Evolutionary conservation across 2,888 invertebrate genomes (phyloP).

Genomic region (Mayetiola destructor): DNA sequence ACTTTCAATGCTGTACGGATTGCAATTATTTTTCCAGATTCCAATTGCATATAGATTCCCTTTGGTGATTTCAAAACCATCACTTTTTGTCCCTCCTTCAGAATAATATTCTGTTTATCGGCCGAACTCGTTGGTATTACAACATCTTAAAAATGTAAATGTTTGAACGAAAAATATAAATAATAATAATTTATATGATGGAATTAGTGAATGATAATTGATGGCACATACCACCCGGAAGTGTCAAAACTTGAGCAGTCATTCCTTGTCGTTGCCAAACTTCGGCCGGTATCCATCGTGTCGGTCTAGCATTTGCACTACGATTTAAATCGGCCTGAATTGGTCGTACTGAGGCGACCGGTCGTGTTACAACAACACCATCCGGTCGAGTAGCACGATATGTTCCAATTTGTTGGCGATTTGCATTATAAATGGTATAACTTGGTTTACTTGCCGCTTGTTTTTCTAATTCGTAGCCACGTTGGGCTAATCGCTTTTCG

Average conservation of each 20-base stretch:
- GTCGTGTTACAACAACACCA: constrained; percentile 46
- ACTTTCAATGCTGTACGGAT: constrained; percentile 40
- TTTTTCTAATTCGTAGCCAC: constrained; percentile 86
- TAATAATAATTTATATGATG: background rate
- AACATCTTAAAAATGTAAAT: constrained; percentile 48
- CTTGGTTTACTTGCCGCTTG: constrained; percentile 59
- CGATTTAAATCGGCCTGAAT: constrained; percentile 54
- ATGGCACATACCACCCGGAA: constrained; percentile 53
- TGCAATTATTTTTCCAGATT: constrained; percentile 88
- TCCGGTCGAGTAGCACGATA: constrained; percentile 46
- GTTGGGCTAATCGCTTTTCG: constrained; percentile 83
- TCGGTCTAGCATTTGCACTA: constrained; percentile 38
- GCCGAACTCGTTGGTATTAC: constrained; percentile 85
- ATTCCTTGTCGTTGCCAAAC: constrained; percentile 88
- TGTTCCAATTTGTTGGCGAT: constrained; percentile 33
- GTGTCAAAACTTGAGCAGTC: constrained; percentile 87
- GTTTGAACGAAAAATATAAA: background rate
- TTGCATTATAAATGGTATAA: constrained; percentile 31
- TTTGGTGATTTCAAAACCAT: constrained; percentile 89
- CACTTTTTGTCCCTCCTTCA: constrained; percentile 88
- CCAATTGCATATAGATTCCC: constrained; percentile 89
- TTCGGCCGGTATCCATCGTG: constrained; percentile 74
- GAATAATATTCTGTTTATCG: constrained; percentile 74
- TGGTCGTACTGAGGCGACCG: constrained; percentile 59
- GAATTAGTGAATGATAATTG: constrained; percentile 10